Evolutionary conservation across 2,113 vertebrate species (phyloP), one percentile per base, ranked within the genome.

Genomic region (Syngnathus typhle): DNA sequence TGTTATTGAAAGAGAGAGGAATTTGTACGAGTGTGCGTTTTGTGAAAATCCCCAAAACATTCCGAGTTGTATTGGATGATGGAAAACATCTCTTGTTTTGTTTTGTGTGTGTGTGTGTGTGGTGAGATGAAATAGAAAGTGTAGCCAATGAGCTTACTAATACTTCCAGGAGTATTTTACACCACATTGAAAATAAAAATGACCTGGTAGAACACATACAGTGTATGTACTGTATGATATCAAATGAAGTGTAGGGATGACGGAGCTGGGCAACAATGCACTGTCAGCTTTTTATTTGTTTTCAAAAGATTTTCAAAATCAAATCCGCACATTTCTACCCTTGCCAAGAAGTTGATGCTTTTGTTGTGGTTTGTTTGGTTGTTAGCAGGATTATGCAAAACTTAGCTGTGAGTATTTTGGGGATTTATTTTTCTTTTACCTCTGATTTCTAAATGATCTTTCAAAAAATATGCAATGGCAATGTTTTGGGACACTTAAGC

Each of bases 1-100:
- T 70, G 78, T 79, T 84, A 81, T 77, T 84, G 82, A 84, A 84
- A 81, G 56, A 84, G 76, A 71, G 75, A 65, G 72, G 67, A 78
- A 81, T 85, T 72, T 84, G 72, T 82, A 73, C 68, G 74, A 81
- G 80, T 65, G 70, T 69, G 77, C 67, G 71, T 73, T 71, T 70
- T 72, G 64, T 71, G 66, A 54, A 60, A 49, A 49, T 73, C 77
- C 27, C 56, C 60, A 46, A 69, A 72, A 67, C 46, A 19, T 60
- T 62, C 72, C 60, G 21, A 10, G 64, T 70, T 61, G 61, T 64
- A 67, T 79, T 11, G 56, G 58, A 81, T 66, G 77, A 83, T 76
- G 2, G 54, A 58, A 44, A 38, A 41, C 36, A 37, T 66, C 67
- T 74, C 73, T 43, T 65, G 39, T 64, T 36, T 65, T 62, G 68